Percentiles rank a stretch among this genome's conserved stretches.
phyloP scores from a whole-genome alignment of 2,888 invertebrate genomes.

The Sabatieria punctata region DNA sequence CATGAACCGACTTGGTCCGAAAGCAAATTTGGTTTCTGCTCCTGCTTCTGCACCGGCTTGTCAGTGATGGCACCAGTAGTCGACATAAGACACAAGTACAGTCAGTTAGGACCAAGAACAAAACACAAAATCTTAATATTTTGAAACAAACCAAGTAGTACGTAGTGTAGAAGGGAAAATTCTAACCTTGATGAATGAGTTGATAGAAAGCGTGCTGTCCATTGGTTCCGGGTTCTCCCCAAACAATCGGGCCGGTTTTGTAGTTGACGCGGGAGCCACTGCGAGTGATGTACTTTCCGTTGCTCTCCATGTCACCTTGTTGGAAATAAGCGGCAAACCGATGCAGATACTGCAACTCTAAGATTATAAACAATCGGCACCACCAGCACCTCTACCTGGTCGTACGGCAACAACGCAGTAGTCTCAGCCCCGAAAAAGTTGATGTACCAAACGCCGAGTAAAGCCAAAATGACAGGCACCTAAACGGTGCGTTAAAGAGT shows the following conservation, averaged over 20 bases:
- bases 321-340: conserved; percentile 98
- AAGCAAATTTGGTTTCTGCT: background rate
- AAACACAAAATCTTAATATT: too few relatives aligned
- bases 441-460: conserved; percentile 70
- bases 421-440: conserved; percentile 91
- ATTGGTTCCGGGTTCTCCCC: conserved; percentile 98
- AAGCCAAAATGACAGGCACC: conserved; percentile 78
- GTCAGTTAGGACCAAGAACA: too few relatives aligned
- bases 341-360: conserved; percentile 54
- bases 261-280: conserved; percentile 38
- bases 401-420: conserved; percentile 87
- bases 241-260: conserved; percentile 59
- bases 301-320: conserved; percentile 99
- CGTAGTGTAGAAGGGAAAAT: too few relatives aligned
- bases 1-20: too few relatives aligned
- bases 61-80: too few relatives aligned
- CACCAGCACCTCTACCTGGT: conserved; percentile 63
- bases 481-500: conserved; percentile 30
- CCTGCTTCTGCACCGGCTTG: too few relatives aligned
- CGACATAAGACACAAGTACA: too few relatives aligned
- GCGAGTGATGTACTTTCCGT: conserved; percentile 60
- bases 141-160: too few relatives aligned
- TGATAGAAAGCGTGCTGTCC: conserved; percentile 99
- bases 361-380: background rate
- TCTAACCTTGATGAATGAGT: conserved; percentile 71